These are phyloP conservation scores for Uria aalge DNA, from an alignment of 2,113 vertebrate species.

Conservation along the genomic window DNA sequence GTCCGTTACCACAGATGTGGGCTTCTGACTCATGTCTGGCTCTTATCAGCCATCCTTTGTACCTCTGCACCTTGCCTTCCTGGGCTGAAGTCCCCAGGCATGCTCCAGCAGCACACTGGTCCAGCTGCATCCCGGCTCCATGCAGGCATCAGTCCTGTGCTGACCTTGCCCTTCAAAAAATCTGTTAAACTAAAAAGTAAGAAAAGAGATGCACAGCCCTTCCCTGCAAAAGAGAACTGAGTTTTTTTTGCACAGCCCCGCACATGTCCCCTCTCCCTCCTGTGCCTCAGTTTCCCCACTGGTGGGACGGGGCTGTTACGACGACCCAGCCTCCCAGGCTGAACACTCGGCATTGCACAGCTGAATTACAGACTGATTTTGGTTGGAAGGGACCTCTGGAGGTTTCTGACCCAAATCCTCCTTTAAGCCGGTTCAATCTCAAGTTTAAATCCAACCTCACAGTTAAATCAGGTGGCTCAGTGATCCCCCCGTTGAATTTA, in stretches of 20 bases:
- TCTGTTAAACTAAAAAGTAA: neutral
- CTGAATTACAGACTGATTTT: neutral
- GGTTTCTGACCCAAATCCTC: neutral
- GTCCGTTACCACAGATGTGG: neutral
- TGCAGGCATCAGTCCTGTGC: neutral
- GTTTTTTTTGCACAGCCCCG: neutral
- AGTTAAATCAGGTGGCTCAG: neutral
- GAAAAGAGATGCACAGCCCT: neutral
- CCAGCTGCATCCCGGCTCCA: accelerated
- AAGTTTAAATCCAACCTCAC: neutral
- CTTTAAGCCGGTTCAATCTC: neutral
- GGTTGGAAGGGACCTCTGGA: neutral
- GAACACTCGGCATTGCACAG: neutral
- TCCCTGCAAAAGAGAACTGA: neutral
- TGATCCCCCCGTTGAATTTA: accelerated
- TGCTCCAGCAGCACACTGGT: neutral
- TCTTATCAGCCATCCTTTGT: neutral
- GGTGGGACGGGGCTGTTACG: accelerated
- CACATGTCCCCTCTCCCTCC: neutral
- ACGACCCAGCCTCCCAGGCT: accelerated
- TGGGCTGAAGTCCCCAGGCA: neutral
- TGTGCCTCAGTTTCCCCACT: neutral
- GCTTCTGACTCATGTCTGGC: neutral
- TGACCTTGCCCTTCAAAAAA: neutral
- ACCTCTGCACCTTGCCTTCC: neutral